phyloP scores from a whole-genome alignment of 2,888 invertebrate species.

The Exephanes ischioxanthus region DNA sequence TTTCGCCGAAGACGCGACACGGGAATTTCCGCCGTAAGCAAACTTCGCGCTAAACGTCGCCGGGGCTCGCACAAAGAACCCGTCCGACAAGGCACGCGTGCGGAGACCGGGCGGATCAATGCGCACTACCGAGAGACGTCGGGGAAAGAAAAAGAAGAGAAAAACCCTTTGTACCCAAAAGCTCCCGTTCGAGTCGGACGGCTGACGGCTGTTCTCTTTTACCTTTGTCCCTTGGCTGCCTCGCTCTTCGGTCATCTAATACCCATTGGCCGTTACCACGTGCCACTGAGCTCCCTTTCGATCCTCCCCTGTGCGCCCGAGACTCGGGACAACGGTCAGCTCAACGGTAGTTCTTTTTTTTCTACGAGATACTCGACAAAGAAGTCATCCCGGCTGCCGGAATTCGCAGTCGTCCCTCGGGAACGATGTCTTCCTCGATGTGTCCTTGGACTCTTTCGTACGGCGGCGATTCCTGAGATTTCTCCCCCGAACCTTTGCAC shows the following conservation, averaged over 20 bases:
- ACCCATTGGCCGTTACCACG: conserved; percentile 72
- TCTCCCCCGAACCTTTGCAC: no score
- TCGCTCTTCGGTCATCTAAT: conserved; percentile 49
- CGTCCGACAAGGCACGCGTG: conserved; percentile 41
- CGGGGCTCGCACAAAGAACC: conserved; percentile 1
- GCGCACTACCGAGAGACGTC: not conserved
- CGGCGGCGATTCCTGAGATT: not conserved
- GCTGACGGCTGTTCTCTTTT: conserved; percentile 8
- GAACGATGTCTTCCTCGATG: not conserved
- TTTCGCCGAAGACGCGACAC: no score
- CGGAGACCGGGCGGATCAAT: conserved; percentile 1
- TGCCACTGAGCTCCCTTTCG: conserved; percentile 45
- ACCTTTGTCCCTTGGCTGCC: conserved; percentile 12
- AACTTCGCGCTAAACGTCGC: conserved; percentile 65
- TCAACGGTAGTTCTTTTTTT: not conserved
- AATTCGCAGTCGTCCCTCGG: not conserved
- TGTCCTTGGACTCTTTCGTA: not conserved
- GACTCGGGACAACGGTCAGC: not conserved
- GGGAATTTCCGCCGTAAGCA: conserved; percentile 4
- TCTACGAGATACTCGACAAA: conserved; percentile 52
- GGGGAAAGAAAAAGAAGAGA: conserved; percentile 22
- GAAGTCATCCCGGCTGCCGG: conserved; percentile 8
- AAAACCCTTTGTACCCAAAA: conserved; percentile 74
- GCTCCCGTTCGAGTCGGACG: conserved; percentile 21
- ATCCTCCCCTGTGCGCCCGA: not conserved